Evolutionary conservation across 2,797 vertebrate species (phyloP).

Genomic region (Cryptoprocta ferox): DNA sequence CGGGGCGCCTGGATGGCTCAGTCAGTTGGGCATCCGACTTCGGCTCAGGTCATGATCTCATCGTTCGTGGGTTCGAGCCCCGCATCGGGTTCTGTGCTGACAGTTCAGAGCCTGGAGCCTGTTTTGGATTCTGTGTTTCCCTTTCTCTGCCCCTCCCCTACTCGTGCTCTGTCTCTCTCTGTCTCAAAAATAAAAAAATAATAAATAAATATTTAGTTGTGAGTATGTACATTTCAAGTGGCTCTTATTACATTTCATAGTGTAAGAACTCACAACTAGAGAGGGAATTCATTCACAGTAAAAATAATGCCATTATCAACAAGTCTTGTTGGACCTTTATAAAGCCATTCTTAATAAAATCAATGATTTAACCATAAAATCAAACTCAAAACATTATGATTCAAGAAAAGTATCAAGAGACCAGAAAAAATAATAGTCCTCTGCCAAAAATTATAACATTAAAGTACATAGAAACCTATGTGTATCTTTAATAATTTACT

Average conservation of each 20-base stretch:
- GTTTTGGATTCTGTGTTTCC: too few relatives aligned
- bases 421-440: not conserved
- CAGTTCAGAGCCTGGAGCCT: too few relatives aligned
- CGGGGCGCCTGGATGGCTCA: too few relatives aligned
- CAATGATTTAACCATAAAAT: conserved; percentile 20
- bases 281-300: not conserved
- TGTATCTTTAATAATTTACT: not conserved
- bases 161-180: too few relatives aligned
- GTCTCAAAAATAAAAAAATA: too few relatives aligned
- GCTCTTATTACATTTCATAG: conserved; percentile 6
- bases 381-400: conserved; percentile 56
- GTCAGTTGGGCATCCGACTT: too few relatives aligned
- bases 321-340: conserved; percentile 47
- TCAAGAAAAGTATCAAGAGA: conserved; percentile 30
- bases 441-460: conserved; percentile 18
- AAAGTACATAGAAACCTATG: not conserved
- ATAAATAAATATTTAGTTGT: not conserved
- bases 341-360: conserved; percentile 15
- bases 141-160: too few relatives aligned
- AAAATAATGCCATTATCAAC: conserved; percentile 28
- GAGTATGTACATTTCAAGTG: conserved; percentile 21
- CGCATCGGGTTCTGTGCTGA: too few relatives aligned
- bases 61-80: too few relatives aligned
- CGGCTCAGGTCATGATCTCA: too few relatives aligned
- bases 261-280: conserved; percentile 3